Evolutionary conservation across 2,888 invertebrate species (phyloP).

Genomic region (Pherbina coryleti): DNA sequence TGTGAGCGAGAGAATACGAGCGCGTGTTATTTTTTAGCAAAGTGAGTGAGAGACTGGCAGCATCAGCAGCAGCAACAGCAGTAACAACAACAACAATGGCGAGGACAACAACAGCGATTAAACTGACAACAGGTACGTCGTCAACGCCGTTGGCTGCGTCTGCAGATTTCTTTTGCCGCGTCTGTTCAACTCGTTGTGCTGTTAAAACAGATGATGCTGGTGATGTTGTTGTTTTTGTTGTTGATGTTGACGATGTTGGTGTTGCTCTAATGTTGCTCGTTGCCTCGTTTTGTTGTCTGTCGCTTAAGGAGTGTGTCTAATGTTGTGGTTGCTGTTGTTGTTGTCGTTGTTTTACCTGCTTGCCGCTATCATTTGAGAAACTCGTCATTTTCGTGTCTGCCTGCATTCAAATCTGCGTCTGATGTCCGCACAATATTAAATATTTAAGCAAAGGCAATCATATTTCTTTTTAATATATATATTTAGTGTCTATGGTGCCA

Average conservation of each 20-base stretch:
- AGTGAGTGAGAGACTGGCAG: neutral
- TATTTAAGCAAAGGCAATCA: constrained; percentile 5
- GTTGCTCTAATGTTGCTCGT: constrained; percentile 2
- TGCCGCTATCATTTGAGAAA: constrained; percentile 3
- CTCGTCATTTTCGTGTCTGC: constrained; percentile 1
- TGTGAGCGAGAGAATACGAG: neutral
- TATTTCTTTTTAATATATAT: neutral
- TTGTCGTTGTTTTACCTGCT: neutral
- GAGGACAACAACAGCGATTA: neutral
- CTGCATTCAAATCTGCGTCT: constrained; percentile 6
- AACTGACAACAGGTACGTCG: neutral
- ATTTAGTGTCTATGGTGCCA: too few relatives aligned
- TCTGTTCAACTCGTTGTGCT: constrained; percentile 2
- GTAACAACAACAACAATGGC: too few relatives aligned
- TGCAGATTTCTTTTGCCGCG: neutral
- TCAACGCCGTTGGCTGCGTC: neutral
- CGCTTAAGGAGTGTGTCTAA: neutral
- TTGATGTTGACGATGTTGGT: neutral
- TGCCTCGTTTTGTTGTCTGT: neutral
- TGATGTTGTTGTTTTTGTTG: constrained; percentile 2
- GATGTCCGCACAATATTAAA: constrained; percentile 7
- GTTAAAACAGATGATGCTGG: constrained; percentile 19
- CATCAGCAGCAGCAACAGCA: neutral
- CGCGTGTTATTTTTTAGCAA: neutral
- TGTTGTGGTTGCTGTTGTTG: neutral